Evolutionary conservation across 2,113 vertebrate genomes (phyloP), one percentile per base, ranked within the genome.

Genomic region (Corapipo altera): DNA sequence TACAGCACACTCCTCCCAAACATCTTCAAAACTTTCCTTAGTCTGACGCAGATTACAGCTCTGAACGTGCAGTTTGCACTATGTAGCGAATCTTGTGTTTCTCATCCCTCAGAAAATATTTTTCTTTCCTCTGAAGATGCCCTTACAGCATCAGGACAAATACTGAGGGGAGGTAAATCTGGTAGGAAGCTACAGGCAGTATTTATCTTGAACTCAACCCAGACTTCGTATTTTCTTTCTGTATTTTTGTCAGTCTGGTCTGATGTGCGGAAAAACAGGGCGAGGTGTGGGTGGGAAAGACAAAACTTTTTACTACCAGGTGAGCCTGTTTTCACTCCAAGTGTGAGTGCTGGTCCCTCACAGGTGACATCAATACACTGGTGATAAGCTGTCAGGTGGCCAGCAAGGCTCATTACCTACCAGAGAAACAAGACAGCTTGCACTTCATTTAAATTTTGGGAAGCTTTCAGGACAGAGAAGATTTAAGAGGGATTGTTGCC

Each of bases 11-110:
- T 79, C 35, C 71, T 61, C 70, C 41, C 62, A 93, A 96, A 49
- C 22, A 83, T 64, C 74, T 93, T 95, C 52, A 92, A 83, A 97
- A 96, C 39, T 97, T 91, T 62, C 30, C 14, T 59, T 48, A 55
- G n/a, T 59, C 20, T 87, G 70, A 89, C 32, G 69, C 6, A 85
- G 32, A 89, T 88, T 89, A 76, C 10, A 71, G 37, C 44, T 94
- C 54, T 15, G 28, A 94, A 91, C 7, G 1, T 20, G 30, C 27
- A 52, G 11, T 78, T 88, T 79, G 51, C 24, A 19, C 57, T 88
- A 39, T 26, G 39, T 69, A 71, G 39, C 24, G 46, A 94, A 73
- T 67, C 30, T 32, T 49, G 28, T 55, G 62, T 89, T 83, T 93
- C 35, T 89, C 15, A 72, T 75, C 15, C 88, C 15, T 89, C 52